phyloP scores from a whole-genome alignment of 2,797 vertebrate species.

The Sebastiscus tertius region DNA sequence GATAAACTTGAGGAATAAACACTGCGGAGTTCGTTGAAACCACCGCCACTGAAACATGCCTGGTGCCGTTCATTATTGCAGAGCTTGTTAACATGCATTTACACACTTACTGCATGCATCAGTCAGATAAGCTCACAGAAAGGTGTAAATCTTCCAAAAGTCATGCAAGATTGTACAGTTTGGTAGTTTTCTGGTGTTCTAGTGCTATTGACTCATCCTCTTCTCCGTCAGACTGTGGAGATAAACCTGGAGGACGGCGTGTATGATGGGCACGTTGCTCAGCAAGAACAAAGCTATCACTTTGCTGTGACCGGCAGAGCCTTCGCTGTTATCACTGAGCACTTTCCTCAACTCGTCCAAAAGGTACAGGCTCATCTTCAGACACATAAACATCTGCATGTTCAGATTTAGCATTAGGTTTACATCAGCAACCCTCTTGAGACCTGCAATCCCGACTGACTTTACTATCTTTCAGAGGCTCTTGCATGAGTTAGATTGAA shows the following conservation, averaged over 20 bases:
- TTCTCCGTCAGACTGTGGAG: slow-evolving; percentile 84
- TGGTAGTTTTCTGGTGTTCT: neutral
- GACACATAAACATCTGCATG: neutral
- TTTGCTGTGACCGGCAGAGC: slow-evolving; percentile 95
- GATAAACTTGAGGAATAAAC: neutral
- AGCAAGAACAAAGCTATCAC: slow-evolving; percentile 84
- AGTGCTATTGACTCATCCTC: neutral
- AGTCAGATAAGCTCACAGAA: neutral
- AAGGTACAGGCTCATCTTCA: slow-evolving; percentile 82
- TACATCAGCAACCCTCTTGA: neutral
- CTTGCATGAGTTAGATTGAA: no score
- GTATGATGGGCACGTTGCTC: slow-evolving; percentile 68
- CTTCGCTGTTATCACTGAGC: slow-evolving; percentile 91
- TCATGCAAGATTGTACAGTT: neutral
- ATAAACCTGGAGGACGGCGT: slow-evolving; percentile 83
- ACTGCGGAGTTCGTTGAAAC: neutral
- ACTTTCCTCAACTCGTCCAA: slow-evolving; percentile 94
- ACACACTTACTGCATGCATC: neutral
- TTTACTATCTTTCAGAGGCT: no score
- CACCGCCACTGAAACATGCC: neutral
- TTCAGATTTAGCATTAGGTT: neutral
- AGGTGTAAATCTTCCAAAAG: neutral
- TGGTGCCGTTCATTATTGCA: neutral
- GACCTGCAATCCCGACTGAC: no score
- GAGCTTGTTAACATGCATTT: neutral